Evolutionary conservation across 2,113 vertebrate species (phyloP), one percentile per base, ranked within the genome.

Genomic region (Microcebus lehilahytsara): DNA sequence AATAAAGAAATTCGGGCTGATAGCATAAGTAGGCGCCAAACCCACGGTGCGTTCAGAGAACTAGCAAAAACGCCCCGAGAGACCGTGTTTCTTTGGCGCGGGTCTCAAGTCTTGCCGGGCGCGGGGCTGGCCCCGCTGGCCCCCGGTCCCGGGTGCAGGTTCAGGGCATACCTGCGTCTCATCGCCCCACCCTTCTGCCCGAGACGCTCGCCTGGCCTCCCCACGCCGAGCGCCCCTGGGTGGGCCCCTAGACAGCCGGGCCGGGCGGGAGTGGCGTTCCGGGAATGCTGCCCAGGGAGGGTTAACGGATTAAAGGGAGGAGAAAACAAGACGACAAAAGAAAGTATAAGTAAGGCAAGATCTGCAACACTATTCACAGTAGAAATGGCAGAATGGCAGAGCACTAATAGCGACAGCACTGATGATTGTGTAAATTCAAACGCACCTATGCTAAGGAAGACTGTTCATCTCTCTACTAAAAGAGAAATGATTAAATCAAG

Each of bases 391-490:
- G 37, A 46, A 6, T 10, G 19, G 49, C 10, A 0, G 37, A 30
- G 34, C 40, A 25, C 37, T 11, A 10, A 4, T 7, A 30, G 34
- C 32, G 6, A 7, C 37, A 3, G 5, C 6, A 27, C 42, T 8
- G 0, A 6, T 3, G 60, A 40, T 12, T 14, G 2, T 1, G 1
- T 27, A n/a, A 12, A 10, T 30, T 22, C 90, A 1, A 23, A 53
- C 2, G 0, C 34, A 1, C 12, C 34, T 5, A 1, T 0, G 9
- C 34, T 27, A 30, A 13, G 74, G 46, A 51, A 51, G 16, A 16
- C 11, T 0, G 3, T 1, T 19, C 34, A 6, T n/a, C 42, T 51
- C 22, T 9, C 0, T 4, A 9, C 30, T 12, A 1, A 1, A 1
- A 1, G n/a, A n/a, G 23, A 10, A 2, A n/a, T 19, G 90, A 19